A percentile compares a stretch with the other conserved stretches of the same genome.
These are phyloP conservation scores for Barypeithes pellucidus DNA, from an alignment of 2,888 invertebrate species.

Conservation along the genomic window DNA sequence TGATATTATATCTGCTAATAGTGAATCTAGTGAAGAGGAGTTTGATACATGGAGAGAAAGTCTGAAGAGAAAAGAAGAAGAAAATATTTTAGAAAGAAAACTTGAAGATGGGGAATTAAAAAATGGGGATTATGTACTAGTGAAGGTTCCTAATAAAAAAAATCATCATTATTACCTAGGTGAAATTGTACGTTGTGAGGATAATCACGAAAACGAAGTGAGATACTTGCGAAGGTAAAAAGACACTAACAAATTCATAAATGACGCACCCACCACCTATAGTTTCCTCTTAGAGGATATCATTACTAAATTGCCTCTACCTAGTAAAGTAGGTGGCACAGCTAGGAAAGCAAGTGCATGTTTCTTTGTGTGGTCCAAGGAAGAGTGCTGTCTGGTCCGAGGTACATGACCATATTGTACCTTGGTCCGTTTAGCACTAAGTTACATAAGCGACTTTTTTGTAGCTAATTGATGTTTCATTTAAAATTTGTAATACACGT, in stretches of 20 bases:
- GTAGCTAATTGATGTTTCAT: too few species aligned
- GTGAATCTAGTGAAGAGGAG: not conserved
- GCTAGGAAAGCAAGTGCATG: not conserved
- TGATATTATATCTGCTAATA: not conserved
- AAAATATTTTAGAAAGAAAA: not conserved
- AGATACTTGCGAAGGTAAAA: not conserved
- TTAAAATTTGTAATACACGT: too few species aligned
- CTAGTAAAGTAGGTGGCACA: conserved; percentile 17
- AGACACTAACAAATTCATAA: conserved; percentile 5
- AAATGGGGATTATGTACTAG: conserved; percentile 4
- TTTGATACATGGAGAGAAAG: not conserved
- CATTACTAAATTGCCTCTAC: conserved; percentile 10
- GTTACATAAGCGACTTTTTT: not conserved
- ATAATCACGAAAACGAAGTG: not conserved
- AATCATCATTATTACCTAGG: conserved; percentile 3
- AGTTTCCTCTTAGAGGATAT: conserved; percentile 10
- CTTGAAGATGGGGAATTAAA: conserved; percentile 4
- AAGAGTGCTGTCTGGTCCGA: not conserved
- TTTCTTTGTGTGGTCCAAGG: not conserved
- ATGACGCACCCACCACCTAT: not conserved
- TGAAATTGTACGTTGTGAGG: not conserved
- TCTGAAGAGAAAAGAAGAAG: not conserved
- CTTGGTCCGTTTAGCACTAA: not conserved
- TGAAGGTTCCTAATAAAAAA: conserved; percentile 6
- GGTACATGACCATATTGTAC: not conserved